Conservation (phyloP, 2,113 vertebrate species). For the Mustela lutreola region DNA sequence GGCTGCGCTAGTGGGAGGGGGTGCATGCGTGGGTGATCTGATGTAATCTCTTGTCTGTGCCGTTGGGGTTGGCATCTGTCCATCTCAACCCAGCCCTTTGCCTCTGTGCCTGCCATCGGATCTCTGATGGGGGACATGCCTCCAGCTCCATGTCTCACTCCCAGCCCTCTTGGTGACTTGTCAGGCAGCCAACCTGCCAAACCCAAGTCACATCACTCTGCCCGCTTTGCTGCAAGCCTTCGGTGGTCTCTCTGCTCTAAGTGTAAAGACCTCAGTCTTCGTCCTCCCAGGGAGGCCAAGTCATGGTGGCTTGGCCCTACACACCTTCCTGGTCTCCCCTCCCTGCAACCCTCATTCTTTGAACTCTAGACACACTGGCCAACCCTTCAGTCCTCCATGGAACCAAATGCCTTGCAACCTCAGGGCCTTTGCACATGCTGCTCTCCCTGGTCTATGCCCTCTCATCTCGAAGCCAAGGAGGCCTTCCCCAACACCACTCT, state of each 20-base stretch:
- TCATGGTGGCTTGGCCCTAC: background rate
- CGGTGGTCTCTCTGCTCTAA: background rate
- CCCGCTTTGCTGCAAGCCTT: background rate
- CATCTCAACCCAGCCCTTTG: background rate
- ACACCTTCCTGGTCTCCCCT: background rate
- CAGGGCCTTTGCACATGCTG: background rate
- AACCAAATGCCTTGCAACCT: background rate
- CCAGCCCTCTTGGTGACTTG: background rate
- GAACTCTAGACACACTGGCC: background rate
- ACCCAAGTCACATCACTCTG: background rate
- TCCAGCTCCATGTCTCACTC: background rate
- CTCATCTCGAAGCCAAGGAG: background rate
- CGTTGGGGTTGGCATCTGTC: background rate
- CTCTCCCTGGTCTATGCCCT: background rate
- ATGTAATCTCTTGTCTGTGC: background rate
- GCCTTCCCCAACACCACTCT: background rate
- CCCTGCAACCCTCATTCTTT: accelerated
- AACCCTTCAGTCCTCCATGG: background rate
- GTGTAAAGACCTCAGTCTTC: background rate
- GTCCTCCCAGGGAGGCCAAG: accelerated
- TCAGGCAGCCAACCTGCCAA: background rate
- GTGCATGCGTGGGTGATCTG: background rate
- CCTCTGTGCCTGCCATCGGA: too few species aligned
- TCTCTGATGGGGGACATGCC: too few species aligned
- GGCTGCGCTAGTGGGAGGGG: accelerated